Conservation (phyloP, 2,888 invertebrate species). For the Ochropleura plecta region DNA sequence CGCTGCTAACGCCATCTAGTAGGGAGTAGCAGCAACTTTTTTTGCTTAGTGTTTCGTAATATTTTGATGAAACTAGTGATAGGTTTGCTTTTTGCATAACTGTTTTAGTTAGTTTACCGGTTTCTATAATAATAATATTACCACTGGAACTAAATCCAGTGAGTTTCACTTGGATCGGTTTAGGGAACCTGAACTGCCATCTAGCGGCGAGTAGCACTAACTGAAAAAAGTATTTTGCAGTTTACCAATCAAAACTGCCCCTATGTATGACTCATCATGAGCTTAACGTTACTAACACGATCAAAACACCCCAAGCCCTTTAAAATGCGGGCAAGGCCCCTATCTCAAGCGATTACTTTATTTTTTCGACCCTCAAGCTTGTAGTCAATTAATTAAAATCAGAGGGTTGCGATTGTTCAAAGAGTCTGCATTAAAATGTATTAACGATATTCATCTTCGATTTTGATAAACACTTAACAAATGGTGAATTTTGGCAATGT, state of each 20-base stretch:
- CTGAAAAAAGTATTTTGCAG: constrained; percentile 43
- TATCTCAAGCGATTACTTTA: constrained; percentile 45
- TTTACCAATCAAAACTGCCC: constrained; percentile 52
- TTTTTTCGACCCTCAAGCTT: constrained; percentile 50
- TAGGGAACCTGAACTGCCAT: constrained; percentile 15
- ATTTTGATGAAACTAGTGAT: constrained; percentile 1
- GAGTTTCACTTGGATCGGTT: no score
- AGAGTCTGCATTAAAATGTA: constrained; percentile 6
- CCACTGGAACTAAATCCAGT: background rate
- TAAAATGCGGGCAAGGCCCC: constrained; percentile 60
- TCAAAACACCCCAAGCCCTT: constrained; percentile 46
- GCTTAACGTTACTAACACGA: constrained; percentile 45
- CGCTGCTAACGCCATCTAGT: constrained; percentile 65
- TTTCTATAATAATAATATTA: background rate
- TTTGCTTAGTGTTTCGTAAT: constrained; percentile 28
- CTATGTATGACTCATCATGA: constrained; percentile 60
- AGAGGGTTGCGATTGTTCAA: constrained; percentile 38
- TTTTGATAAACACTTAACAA: background rate
- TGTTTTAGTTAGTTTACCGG: constrained; percentile 5
- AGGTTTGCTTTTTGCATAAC: background rate
- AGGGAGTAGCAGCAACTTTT: constrained; percentile 67
- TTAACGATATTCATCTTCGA: background rate
- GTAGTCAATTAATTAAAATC: constrained; percentile 43
- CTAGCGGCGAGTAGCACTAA: constrained; percentile 29
- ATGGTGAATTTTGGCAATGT: background rate